Evolutionary conservation across 1,140 invertebrate genomes (phyloP).

Genomic region (Oreohelix idahoensis): DNA sequence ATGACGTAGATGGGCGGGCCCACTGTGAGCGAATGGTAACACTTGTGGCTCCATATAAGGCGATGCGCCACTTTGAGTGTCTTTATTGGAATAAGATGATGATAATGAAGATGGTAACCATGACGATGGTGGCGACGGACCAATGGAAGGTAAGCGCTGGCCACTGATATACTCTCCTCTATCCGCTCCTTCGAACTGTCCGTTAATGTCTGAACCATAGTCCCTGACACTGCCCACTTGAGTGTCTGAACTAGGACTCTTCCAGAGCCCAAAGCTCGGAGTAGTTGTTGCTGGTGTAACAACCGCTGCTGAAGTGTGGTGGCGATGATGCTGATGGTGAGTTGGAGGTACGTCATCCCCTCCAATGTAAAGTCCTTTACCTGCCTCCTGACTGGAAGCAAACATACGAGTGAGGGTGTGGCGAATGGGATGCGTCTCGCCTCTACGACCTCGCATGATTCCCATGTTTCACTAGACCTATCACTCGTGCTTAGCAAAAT

Average conservation of each 20-base stretch:
- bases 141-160: background rate
- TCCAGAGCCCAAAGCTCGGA: background rate
- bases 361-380: conserved; percentile 17
- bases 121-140: background rate
- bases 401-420: background rate
- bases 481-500: background rate
- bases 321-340: background rate
- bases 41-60: background rate
- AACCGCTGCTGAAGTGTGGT: background rate
- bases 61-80: background rate
- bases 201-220: background rate
- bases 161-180: background rate
- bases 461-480: background rate
- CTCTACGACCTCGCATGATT: background rate
- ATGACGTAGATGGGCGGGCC: background rate
- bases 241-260: background rate
- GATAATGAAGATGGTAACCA: background rate
- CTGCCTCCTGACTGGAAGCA: background rate
- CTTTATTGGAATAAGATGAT: background rate
- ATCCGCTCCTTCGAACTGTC: too few species aligned
- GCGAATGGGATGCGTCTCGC: background rate
- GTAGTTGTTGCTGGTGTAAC: background rate
- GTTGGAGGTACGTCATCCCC: conserved; percentile 4
- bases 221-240: too few species aligned
- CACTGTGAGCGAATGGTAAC: background rate